Percentiles rank a stretch among this genome's conserved stretches.
These are phyloP conservation scores for Lagenorhynchus albirostris DNA, from an alignment of 2,113 vertebrate species.

Conservation along the genomic window DNA sequence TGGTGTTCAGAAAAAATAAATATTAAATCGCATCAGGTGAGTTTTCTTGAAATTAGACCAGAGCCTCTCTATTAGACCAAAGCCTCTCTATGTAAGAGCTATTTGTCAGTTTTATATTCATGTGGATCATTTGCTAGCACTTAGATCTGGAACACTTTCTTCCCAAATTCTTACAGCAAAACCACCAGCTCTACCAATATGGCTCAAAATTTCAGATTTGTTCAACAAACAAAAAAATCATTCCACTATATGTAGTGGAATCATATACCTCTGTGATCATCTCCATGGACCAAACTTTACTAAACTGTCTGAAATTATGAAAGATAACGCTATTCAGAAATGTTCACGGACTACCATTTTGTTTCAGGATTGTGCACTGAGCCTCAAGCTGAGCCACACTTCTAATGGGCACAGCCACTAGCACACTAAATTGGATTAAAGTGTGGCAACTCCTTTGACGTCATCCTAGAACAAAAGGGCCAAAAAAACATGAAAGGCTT, in stretches of 20 bases:
- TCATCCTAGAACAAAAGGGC: conserved; percentile 21
- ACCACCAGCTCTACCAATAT: neutral
- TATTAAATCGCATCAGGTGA: neutral
- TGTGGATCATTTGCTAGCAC: neutral
- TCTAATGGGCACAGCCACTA: too few relatives aligned
- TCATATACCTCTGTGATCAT: neutral
- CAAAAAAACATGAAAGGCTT: conserved; percentile 33
- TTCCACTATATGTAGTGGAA: neutral
- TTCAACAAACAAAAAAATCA: neutral
- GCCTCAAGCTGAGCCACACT: neutral
- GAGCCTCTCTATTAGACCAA: too few relatives aligned
- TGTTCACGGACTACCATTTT: neutral
- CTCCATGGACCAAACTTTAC: neutral
- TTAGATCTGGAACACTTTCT: neutral
- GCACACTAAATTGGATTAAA: neutral
- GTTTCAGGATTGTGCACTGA: neutral
- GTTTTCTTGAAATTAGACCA: neutral
- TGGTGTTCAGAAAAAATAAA: neutral
- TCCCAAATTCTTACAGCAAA: neutral
- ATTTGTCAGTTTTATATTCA: neutral
- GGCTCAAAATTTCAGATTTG: neutral
- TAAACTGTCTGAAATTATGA: neutral
- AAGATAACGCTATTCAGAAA: neutral
- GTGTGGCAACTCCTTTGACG: neutral
- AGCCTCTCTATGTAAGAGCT: neutral